Base-by-base conservation (phyloP, 30 jellyfish, hydroid and myxozoan genomes). In the Catostylus mosaicus region DNA sequence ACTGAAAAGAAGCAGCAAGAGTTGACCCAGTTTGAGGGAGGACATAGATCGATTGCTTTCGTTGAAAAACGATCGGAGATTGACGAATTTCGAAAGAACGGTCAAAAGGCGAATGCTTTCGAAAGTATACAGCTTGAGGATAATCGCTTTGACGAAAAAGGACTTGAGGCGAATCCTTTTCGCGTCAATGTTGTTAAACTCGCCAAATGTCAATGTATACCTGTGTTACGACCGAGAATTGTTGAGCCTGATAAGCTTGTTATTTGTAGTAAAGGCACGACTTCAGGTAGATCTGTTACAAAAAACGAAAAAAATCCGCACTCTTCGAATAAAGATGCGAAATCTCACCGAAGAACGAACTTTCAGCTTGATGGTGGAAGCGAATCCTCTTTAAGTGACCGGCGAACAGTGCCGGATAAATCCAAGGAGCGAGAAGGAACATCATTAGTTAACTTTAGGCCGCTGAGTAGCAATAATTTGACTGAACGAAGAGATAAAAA, bases 161-260 rank as follows among this genome's bases (percentile, higher is more conserved):
- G 16, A 64, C 26, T 66, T 6, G 45, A 14, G n/a, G 50, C 46
- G 19, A 77, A 30, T 14, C 90, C 90, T 19, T 68, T 70, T 37
- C 75, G 64, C 16, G 71, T 83, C 31, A 67, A 83, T 52, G 87
- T 83, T 7, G 88, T 71, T 9, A 61, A 65, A 47, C 82, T 83
- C 19, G 87, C 84, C 0, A 83, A 83, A 38, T 66, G 84, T 38
- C 86, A 46, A 30, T 67, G 82, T 30, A 65, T 72, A 12, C 85
- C 92, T 9, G 72, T 79, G 68, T 63, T 79, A 14, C 79, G 82
- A 34, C 73, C 90, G 30, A 78, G 64, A 31, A 29, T 79, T 12
- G 82, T 65, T 26, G 71, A 54, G 70, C 60, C 78, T 8, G 29
- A 33, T 7, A 59, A 75, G 40, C 34, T 75, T 38, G 32, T 23